Conservation (phyloP, 2,888 invertebrate genomes). For the Beris morrisii region DNA sequence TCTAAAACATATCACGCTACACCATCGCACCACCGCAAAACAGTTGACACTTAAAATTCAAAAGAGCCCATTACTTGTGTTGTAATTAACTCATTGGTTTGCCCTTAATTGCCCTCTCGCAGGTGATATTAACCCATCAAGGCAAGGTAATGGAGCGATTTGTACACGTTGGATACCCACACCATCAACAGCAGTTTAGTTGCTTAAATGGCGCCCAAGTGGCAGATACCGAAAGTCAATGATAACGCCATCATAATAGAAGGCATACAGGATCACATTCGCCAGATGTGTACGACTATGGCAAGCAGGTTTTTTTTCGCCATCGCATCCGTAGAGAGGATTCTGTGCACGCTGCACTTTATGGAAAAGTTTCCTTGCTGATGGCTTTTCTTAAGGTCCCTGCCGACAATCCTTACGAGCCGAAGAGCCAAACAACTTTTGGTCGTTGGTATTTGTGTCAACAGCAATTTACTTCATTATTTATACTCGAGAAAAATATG, state of each 20-base stretch:
- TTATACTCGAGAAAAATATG: slow-evolving; percentile 37
- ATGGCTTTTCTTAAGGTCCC: slow-evolving; percentile 25
- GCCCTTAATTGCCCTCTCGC: slow-evolving; percentile 29
- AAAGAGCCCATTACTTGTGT: background rate
- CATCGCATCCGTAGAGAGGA: background rate
- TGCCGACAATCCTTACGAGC: slow-evolving; percentile 8
- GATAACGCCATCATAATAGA: slow-evolving; percentile 27
- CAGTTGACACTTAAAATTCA: slow-evolving; percentile 14
- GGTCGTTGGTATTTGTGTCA: slow-evolving; percentile 38
- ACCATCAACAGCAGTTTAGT: slow-evolving; percentile 6
- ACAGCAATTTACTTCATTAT: slow-evolving; percentile 40
- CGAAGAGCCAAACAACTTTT: slow-evolving; percentile 26
- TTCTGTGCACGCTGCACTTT: slow-evolving; percentile 22
- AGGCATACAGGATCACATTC: no score
- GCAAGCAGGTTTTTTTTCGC: no score
- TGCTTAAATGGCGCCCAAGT: slow-evolving; percentile 25
- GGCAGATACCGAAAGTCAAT: slow-evolving; percentile 28
- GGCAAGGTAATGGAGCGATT: slow-evolving; percentile 11
- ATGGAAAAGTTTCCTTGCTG: slow-evolving; percentile 25
- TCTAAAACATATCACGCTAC: slow-evolving; percentile 26
- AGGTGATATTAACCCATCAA: slow-evolving; percentile 30
- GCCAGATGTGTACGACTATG: no score
- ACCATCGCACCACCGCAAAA: slow-evolving; percentile 11
- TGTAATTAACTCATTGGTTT: slow-evolving; percentile 31
- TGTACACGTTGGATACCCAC: slow-evolving; percentile 3